phyloP scores from a whole-genome alignment of 2,797 vertebrate genomes.

The Pseudochirops cupreus region DNA sequence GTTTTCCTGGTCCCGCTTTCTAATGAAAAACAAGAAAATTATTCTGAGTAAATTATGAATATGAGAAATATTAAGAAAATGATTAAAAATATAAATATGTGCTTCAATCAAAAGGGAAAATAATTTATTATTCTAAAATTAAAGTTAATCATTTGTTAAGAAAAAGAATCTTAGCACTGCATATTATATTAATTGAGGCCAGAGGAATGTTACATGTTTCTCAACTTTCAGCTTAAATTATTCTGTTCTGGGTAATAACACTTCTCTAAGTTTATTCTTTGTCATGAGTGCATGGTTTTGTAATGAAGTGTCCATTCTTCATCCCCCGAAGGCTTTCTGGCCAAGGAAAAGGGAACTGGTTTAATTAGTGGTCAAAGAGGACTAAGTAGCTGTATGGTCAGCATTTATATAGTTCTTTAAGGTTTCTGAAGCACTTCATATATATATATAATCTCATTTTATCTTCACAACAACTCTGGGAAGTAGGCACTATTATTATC shows the following conservation, averaged over 20 bases:
- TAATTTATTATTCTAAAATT: constrained; percentile 8
- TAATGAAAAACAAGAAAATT: constrained; percentile 66
- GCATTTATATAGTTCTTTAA: background rate
- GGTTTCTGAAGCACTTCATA: background rate
- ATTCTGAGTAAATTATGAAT: background rate
- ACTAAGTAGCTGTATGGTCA: background rate
- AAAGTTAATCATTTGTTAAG: background rate
- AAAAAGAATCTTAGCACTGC: constrained; percentile 10
- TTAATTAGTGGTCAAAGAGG: background rate
- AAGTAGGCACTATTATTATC: background rate
- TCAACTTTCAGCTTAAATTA: background rate
- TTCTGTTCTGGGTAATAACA: background rate
- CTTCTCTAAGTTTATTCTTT: background rate
- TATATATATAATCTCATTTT: background rate
- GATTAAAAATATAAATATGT: rapidly evolving
- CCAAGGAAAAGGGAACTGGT: background rate
- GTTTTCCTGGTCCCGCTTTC: constrained; percentile 79
- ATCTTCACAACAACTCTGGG: background rate
- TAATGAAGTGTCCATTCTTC: background rate
- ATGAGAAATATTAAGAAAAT: background rate
- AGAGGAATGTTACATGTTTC: background rate
- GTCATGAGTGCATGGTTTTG: background rate
- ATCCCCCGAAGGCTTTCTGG: background rate
- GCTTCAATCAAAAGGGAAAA: constrained; percentile 42
- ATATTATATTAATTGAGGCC: background rate